Percentiles rank a stretch among this genome's conserved stretches.
phyloP scores from a whole-genome alignment of 2,113 vertebrate genomes.

The Centrocercus urophasianus region DNA sequence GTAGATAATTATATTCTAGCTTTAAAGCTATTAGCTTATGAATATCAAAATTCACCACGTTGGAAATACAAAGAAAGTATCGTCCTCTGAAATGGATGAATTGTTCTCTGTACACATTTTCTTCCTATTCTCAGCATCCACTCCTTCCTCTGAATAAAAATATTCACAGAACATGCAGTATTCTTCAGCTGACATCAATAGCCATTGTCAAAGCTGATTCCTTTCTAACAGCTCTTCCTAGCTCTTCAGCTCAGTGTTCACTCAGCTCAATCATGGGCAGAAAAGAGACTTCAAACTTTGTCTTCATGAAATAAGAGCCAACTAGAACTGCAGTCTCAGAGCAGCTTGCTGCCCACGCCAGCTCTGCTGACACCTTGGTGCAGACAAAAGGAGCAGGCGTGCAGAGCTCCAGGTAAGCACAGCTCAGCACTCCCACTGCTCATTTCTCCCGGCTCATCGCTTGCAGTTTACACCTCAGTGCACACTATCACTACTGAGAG shows the following conservation, averaged over 20 bases:
- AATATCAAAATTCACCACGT: neutral
- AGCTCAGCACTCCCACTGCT: neutral
- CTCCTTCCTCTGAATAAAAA: neutral
- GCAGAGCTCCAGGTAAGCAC: neutral
- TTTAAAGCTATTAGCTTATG: neutral
- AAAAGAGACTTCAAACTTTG: neutral
- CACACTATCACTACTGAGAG: neutral
- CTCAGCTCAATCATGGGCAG: rapidly evolving
- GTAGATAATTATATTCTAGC: neutral
- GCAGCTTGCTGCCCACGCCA: neutral
- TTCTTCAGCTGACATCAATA: neutral
- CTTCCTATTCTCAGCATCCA: neutral
- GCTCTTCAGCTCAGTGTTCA: neutral
- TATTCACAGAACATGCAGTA: neutral
- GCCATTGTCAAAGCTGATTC: neutral
- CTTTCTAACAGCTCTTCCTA: neutral
- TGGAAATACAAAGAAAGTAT: neutral
- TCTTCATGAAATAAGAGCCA: neutral
- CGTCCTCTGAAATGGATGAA: neutral
- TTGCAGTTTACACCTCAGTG: neutral
- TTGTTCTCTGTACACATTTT: neutral
- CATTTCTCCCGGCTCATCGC: neutral
- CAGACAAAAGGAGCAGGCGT: neutral
- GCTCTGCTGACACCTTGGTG: neutral
- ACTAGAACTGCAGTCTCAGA: neutral